A percentile compares a stretch with the other conserved stretches of the same genome.
Evolutionary conservation across 2,888 invertebrate genomes (phyloP).

Genomic region (Coelinius sp.): DNA sequence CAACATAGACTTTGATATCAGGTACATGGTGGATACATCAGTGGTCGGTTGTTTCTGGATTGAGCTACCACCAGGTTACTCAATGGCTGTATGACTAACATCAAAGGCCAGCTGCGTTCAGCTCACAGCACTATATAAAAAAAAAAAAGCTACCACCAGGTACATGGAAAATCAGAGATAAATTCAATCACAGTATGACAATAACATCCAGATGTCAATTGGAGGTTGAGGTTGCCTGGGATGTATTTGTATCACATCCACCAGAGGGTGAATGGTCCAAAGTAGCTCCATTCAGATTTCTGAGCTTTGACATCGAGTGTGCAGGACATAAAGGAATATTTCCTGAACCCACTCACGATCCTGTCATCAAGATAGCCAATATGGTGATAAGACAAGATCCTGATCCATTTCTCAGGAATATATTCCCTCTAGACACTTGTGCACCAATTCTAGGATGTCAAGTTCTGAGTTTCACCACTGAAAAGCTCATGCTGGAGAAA

Average conservation of each 20-base stretch:
- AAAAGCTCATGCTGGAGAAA: constrained; percentile 80
- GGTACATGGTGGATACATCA: constrained; percentile 96
- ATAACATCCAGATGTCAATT: constrained; percentile 85
- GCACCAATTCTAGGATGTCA: constrained; percentile 95
- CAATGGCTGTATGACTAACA: too few species aligned
- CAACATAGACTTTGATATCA: constrained; percentile 98
- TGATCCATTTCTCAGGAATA: constrained; percentile 93
- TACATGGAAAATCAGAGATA: constrained; percentile 79
- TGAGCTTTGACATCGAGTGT: constrained; percentile 99
- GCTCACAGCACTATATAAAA: too few species aligned
- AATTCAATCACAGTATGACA: constrained; percentile 67
- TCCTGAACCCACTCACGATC: constrained; percentile 96
- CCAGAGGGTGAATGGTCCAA: constrained; percentile 98
- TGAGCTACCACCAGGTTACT: too few species aligned
- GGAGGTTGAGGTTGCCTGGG: constrained; percentile 92
- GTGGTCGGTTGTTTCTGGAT: constrained; percentile 99
- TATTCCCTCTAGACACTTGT: constrained; percentile 95
- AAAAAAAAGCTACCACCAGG: too few species aligned
- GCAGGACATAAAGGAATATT: constrained; percentile 97
- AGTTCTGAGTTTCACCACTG: constrained; percentile 88
- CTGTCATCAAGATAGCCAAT: constrained; percentile 99
- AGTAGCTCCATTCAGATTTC: constrained; percentile 95
- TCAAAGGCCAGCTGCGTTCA: too few species aligned
- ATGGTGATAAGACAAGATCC: constrained; percentile 93
- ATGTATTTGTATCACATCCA: constrained; percentile 88